A percentile compares a stretch with the other conserved stretches of the same genome.
These are phyloP conservation scores for Epinotia demarniana DNA, from an alignment of 2,888 invertebrate species.

Conservation along the genomic window DNA sequence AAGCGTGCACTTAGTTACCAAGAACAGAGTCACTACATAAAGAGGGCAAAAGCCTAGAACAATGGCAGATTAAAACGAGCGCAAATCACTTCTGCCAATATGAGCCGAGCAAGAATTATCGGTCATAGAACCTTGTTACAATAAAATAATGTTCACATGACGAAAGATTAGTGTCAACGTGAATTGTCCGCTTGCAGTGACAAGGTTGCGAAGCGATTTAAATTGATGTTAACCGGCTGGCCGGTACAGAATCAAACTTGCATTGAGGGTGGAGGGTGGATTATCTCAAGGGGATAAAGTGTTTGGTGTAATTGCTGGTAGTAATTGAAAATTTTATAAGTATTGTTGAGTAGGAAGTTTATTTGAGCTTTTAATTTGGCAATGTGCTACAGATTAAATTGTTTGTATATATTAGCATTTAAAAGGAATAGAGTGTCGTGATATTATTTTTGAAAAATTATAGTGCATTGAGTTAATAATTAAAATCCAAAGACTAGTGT, in stretches of 20 bases:
- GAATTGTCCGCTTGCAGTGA: not conserved
- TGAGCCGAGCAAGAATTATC: conserved; percentile 20
- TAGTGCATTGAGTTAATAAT: too few relatives aligned
- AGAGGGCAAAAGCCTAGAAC: conserved; percentile 39
- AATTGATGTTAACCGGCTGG: conserved; percentile 49
- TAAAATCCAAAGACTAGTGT: too few relatives aligned
- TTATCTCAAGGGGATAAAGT: conserved; percentile 53
- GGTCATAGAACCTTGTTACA: conserved; percentile 15
- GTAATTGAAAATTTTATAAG: conserved; percentile 41
- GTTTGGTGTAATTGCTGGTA: conserved; percentile 49
- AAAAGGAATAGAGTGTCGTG: too few relatives aligned
- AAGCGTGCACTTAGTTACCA: not conserved
- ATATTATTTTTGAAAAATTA: too few relatives aligned
- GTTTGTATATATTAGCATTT: not conserved
- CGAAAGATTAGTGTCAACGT: not conserved
- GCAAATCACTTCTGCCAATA: conserved; percentile 40
- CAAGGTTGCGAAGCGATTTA: conserved; percentile 4
- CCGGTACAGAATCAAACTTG: conserved; percentile 79
- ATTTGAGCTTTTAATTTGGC: conserved; percentile 27
- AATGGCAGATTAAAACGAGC: conserved; percentile 42
- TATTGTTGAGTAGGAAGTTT: conserved; percentile 22
- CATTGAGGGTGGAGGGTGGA: conserved; percentile 43
- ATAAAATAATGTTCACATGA: not conserved
- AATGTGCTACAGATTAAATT: conserved; percentile 2
- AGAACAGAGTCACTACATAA: conserved; percentile 23